phyloP scores from a whole-genome alignment of 2,113 vertebrate genomes.

The Spea bombifrons region DNA sequence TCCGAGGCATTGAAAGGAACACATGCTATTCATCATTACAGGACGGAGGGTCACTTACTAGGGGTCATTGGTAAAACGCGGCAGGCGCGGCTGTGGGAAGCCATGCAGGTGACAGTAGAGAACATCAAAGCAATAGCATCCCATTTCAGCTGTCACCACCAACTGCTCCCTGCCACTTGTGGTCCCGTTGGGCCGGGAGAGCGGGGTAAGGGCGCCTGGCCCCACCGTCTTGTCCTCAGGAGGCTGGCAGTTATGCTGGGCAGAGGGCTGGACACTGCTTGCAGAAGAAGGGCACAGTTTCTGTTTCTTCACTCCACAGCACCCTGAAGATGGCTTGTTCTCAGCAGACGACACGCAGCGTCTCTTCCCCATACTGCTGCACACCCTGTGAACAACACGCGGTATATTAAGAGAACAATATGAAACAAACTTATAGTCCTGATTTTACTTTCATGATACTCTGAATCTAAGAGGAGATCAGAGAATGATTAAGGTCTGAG shows the following conservation, averaged over 20 bases:
- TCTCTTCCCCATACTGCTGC: conserved; percentile 82
- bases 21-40: too few relatives aligned
- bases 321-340: conserved; percentile 81
- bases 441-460: too few relatives aligned
- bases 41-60: conserved; percentile 67
- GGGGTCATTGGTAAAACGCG: conserved; percentile 82
- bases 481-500: too few relatives aligned
- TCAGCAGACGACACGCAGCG: conserved; percentile 79
- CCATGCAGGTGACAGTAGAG: conserved; percentile 83
- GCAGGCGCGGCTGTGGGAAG: conserved; percentile 78
- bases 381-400: conserved; percentile 62
- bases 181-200: conserved; percentile 75
- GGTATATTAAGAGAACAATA: background rate
- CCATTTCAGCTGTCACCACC: conserved; percentile 83
- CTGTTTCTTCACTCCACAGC: conserved; percentile 82
- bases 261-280: conserved; percentile 46
- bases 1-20: too few relatives aligned
- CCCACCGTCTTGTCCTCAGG: conserved; percentile 71
- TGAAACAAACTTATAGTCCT: too few relatives aligned
- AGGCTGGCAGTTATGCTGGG: conserved; percentile 80
- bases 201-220: conserved; percentile 77
- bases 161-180: conserved; percentile 75
- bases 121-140: conserved; percentile 83
- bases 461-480: too few relatives aligned
- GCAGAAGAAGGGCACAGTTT: conserved; percentile 63